These are phyloP conservation scores for Girardia tigrina DNA, from an alignment of 2,888 invertebrate species.

Conservation along the genomic window DNA sequence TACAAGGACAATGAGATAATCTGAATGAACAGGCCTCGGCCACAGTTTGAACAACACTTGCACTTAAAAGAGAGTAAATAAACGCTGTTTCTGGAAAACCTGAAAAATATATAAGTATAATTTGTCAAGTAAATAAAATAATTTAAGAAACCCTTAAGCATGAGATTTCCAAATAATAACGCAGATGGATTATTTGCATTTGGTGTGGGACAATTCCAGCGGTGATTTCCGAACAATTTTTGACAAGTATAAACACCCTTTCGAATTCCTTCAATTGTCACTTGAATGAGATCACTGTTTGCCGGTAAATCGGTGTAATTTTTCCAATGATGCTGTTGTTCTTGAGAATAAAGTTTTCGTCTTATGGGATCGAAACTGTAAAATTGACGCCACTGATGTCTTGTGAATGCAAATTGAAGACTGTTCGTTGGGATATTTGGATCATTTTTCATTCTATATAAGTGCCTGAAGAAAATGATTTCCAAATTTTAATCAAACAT, in stretches of 20 bases:
- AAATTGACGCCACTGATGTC: slow-evolving; percentile 5
- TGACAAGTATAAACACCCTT: background rate
- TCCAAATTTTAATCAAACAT: no score
- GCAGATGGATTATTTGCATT: background rate
- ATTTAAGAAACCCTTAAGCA: background rate
- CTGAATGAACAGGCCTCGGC: slow-evolving; percentile 63
- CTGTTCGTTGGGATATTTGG: background rate
- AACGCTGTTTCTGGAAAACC: slow-evolving; percentile 90
- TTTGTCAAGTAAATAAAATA: background rate
- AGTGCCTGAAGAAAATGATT: no score
- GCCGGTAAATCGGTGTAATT: slow-evolving; percentile 5
- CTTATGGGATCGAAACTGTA: slow-evolving; percentile 8
- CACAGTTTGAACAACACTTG: slow-evolving; percentile 84
- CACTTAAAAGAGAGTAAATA: slow-evolving; percentile 86
- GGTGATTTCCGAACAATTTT: background rate
- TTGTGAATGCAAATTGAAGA: slow-evolving; percentile 13
- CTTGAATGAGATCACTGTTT: slow-evolving; percentile 10
- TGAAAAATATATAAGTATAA: slow-evolving; percentile 48
- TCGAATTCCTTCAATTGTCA: slow-evolving; percentile 13
- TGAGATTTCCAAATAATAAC: background rate
- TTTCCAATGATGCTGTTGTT: background rate
- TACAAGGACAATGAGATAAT: slow-evolving; percentile 41
- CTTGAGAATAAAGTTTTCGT: slow-evolving; percentile 14
- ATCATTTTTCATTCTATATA: slow-evolving; percentile 15
- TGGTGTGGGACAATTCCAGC: slow-evolving; percentile 9